Base-by-base conservation (phyloP, 1,140 invertebrate genomes). In the Akabosia matsudoensis region DNA sequence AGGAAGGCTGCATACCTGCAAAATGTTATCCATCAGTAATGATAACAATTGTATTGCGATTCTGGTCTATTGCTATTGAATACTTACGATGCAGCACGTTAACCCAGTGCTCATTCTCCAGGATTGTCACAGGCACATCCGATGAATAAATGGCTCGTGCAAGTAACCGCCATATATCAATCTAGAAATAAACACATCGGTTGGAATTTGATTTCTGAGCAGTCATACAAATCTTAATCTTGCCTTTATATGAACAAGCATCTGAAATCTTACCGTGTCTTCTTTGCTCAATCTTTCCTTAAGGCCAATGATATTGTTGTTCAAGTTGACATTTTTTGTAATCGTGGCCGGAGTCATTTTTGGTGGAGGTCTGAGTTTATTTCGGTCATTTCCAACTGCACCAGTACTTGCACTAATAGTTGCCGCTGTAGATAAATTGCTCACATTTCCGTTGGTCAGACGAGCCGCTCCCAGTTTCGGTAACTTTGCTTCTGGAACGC, bases 401-500 rank as follows among this genome's bases (percentile, higher is more conserved):
- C 26, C 30, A 28, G 26, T n/a, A 67, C 26, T 30, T 31, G 61
- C 61, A 31, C 61, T 67, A 30, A 67, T 7, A 7, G 61, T 67
- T 16, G 61, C 61, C 31, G 61, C 10, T n/a, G 61, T 67, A 22
- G 37, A 10, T 45, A 45, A 45, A 45, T 45, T 18, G 37, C 37
- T 7, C 37, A n/a, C n/a, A n/a, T n/a, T n/a, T n/a, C n/a, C n/a
- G 18, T 45, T 45, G 18, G 7, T 45, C 7, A 7, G 7, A 7
- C 37, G 16, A 31, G 26, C 24, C 7, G 10, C 28, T 67, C 61
- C 61, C 7, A 67, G 28, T 30, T 30, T 30, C 30, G 61, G 61
- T 67, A 67, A 67, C 61, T 67, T 67, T 67, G 61, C 61, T 67
- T 24, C 61, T 1, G 61, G 61, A 31, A 67, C 61, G 22, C 61